Evolutionary conservation across 2,888 invertebrate genomes (phyloP).

Genomic region (Phortica magna): DNA sequence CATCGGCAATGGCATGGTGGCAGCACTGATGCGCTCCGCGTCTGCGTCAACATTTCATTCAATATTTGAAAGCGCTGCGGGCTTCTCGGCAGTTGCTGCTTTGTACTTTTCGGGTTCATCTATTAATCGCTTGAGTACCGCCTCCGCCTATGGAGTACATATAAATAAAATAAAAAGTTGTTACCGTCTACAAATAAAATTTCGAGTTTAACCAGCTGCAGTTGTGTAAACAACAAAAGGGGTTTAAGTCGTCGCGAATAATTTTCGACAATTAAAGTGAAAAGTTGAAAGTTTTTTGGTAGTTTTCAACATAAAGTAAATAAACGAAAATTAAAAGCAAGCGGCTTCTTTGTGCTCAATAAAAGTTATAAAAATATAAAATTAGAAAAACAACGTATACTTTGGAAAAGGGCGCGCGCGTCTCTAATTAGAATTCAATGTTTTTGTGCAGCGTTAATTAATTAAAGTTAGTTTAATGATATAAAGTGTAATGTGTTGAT

Average conservation of each 20-base stretch:
- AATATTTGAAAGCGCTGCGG: neutral
- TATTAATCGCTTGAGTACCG: neutral
- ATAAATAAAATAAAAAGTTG: neutral
- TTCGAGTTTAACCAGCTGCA: constrained; percentile 3
- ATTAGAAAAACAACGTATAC: neutral
- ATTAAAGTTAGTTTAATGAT: neutral
- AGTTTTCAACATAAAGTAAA: neutral
- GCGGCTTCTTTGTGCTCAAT: neutral
- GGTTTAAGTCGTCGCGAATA: neutral
- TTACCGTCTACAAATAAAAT: neutral
- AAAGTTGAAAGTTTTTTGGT: neutral
- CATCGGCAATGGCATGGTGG: too few species aligned
- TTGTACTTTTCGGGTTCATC: neutral
- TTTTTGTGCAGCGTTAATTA: neutral
- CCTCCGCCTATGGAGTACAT: constrained; percentile 24
- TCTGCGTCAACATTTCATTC: too few species aligned
- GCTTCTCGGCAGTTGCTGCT: neutral
- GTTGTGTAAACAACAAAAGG: neutral
- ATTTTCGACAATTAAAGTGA: neutral
- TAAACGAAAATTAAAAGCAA: constrained; percentile 3
- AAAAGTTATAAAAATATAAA: constrained; percentile 5
- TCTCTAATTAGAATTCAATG: neutral
- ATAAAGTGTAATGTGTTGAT: neutral
- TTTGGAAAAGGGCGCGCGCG: neutral
- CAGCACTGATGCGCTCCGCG: too few species aligned